phyloP scores from a whole-genome alignment of 2,113 vertebrate genomes.

The Dryoscopus gambensis region DNA sequence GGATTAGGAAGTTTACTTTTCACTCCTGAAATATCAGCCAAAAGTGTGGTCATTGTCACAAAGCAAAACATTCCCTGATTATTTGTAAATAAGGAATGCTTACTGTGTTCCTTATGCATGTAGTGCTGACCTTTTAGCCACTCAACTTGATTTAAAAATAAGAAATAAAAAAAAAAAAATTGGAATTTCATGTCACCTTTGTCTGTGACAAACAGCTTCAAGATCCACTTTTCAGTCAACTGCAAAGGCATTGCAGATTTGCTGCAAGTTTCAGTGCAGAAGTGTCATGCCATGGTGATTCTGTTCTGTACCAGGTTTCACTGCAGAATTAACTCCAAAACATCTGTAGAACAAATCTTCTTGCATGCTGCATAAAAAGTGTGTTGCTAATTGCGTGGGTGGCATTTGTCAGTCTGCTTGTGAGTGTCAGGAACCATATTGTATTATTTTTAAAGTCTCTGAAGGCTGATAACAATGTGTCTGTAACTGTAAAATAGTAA shows the following conservation, averaged over 20 bases:
- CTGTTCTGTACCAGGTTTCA: background rate
- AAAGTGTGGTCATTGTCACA: background rate
- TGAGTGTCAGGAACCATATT: conserved; percentile 38
- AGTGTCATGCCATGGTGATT: background rate
- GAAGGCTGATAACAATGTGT: conserved; percentile 30
- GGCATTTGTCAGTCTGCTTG: conserved; percentile 31
- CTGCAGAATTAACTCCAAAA: conserved; percentile 22
- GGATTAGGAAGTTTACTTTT: background rate
- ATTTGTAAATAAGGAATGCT: background rate
- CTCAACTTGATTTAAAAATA: background rate
- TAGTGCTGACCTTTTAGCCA: background rate
- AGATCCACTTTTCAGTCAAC: background rate
- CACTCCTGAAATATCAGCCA: background rate
- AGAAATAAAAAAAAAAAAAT: background rate
- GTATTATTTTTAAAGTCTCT: conserved; percentile 35
- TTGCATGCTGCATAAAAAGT: background rate
- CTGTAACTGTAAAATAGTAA: conserved; percentile 29
- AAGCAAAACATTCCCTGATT: background rate
- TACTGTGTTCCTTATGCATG: background rate
- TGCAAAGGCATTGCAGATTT: background rate
- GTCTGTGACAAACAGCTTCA: background rate
- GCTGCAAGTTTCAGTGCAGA: background rate
- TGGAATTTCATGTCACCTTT: background rate
- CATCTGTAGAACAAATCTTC: background rate
- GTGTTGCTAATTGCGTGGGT: background rate